Evolutionary conservation across 2,888 invertebrate species (phyloP).

Genomic region (Pyrrhosoma nymphula): DNA sequence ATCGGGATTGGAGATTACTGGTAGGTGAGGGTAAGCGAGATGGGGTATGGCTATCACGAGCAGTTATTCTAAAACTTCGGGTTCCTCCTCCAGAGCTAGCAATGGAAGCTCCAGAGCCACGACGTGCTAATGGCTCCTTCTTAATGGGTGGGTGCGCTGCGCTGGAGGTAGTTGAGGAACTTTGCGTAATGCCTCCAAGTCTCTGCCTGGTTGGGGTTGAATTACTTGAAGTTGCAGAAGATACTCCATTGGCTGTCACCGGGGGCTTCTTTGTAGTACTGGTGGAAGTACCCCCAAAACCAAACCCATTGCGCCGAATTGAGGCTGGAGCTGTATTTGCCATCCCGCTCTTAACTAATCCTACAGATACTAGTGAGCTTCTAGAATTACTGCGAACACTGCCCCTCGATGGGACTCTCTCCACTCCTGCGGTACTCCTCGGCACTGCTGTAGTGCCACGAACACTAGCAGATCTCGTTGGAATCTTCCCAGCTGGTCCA

Average conservation of each 20-base stretch:
- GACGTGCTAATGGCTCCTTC: slow-evolving; percentile 65
- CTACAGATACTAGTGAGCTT: slow-evolving; percentile 41
- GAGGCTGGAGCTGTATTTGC: slow-evolving; percentile 24
- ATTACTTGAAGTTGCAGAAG: slow-evolving; percentile 20
- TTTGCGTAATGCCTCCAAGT: background rate
- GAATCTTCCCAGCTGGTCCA: slow-evolving; percentile 10
- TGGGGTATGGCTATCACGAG: slow-evolving; percentile 73
- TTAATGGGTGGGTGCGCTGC: background rate
- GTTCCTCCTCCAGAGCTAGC: slow-evolving; percentile 79
- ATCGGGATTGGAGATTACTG: slow-evolving; percentile 75
- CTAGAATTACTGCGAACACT: slow-evolving; percentile 56
- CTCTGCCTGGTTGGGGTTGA: slow-evolving; percentile 39
- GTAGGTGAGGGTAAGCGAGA: slow-evolving; percentile 71
- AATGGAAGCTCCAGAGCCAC: slow-evolving; percentile 73
- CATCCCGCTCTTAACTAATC: slow-evolving; percentile 46
- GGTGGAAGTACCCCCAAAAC: slow-evolving; percentile 44
- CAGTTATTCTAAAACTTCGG: slow-evolving; percentile 78
- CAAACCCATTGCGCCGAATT: slow-evolving; percentile 32
- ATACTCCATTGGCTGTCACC: slow-evolving; percentile 30
- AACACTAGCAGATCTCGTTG: slow-evolving; percentile 55
- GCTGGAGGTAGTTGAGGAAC: background rate
- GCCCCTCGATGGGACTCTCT: slow-evolving; percentile 47
- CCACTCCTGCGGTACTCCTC: background rate
- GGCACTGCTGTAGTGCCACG: background rate
- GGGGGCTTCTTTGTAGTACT: slow-evolving; percentile 7